Conservation (phyloP, 2,888 invertebrate species). For the Cheiracanthium punctorium region DNA sequence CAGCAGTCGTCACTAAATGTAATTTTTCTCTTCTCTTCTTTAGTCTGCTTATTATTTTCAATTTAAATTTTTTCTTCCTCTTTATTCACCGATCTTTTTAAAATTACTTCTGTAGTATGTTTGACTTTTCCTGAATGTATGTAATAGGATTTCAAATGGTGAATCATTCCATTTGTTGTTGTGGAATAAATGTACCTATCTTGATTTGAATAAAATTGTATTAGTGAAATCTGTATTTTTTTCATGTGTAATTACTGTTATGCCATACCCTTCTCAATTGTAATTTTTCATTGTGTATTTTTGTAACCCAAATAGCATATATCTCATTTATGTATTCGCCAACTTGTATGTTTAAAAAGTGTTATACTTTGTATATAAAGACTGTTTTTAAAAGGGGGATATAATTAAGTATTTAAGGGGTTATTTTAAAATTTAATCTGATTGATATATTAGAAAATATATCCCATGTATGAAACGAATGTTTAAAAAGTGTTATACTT, state of each 20-base stretch:
- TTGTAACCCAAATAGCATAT: too few relatives aligned
- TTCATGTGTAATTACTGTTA: constrained; percentile 24
- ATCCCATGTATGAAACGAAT: too few relatives aligned
- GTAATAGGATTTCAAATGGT: not conserved
- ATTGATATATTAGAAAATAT: too few relatives aligned
- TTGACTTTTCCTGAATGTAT: not conserved
- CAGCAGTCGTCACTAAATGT: constrained; percentile 73
- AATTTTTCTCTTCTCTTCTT: constrained; percentile 24
- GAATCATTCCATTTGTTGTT: constrained; percentile 40
- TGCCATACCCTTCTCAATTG: too few relatives aligned
- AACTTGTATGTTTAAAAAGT: too few relatives aligned
- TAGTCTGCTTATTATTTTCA: constrained; percentile 10
- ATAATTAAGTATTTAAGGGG: too few relatives aligned
- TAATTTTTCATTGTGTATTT: too few relatives aligned
- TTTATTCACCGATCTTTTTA: not conserved
- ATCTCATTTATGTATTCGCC: too few relatives aligned
- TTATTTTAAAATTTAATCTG: too few relatives aligned
- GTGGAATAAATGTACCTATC: constrained; percentile 31
- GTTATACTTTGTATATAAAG: too few relatives aligned
- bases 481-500: too few relatives aligned
- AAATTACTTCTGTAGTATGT: not conserved
- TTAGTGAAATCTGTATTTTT: not conserved
- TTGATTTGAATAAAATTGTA: constrained; percentile 53
- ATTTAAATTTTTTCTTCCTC: not conserved
- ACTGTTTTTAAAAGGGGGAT: too few relatives aligned